phyloP scores from a whole-genome alignment of 2,888 invertebrate genomes.

The Polyommatus iphigenia region DNA sequence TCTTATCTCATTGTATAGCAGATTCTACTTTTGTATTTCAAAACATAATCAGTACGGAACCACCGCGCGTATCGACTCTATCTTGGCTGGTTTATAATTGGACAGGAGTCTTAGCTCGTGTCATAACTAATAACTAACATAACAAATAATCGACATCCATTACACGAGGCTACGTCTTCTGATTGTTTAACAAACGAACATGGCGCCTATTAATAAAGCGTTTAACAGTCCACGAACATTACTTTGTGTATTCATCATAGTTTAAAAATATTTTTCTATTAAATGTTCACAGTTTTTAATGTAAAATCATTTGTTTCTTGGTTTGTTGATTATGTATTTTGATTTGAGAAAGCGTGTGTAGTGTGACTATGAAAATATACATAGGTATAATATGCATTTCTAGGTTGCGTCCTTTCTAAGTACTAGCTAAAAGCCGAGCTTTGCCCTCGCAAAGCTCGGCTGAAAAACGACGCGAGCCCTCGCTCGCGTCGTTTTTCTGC shows the following conservation, averaged over 20 bases:
- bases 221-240: not conserved
- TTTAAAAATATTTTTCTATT: not conserved
- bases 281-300: not conserved
- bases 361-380: too few species aligned
- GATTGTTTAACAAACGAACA: conserved; percentile 21
- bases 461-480: too few species aligned
- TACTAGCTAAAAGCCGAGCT: too few species aligned
- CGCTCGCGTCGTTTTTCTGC: too few species aligned
- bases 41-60: not conserved
- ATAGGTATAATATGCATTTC: not conserved
- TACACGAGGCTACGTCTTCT: conserved; percentile 8
- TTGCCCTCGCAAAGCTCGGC: too few species aligned
- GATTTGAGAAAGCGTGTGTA: not conserved
- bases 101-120: conserved; percentile 8
- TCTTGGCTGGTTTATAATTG: conserved; percentile 2
- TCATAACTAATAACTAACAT: conserved; percentile 10
- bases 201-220: not conserved
- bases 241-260: not conserved
- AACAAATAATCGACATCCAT: conserved; percentile 24
- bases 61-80: not conserved
- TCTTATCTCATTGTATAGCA: too few species aligned
- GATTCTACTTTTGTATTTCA: not conserved
- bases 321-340: not conserved
- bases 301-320: not conserved
- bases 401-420: not conserved